Evolutionary conservation across 2,113 vertebrate species (phyloP), one percentile per base, ranked within the genome.

Genomic region (Tichodroma muraria): DNA sequence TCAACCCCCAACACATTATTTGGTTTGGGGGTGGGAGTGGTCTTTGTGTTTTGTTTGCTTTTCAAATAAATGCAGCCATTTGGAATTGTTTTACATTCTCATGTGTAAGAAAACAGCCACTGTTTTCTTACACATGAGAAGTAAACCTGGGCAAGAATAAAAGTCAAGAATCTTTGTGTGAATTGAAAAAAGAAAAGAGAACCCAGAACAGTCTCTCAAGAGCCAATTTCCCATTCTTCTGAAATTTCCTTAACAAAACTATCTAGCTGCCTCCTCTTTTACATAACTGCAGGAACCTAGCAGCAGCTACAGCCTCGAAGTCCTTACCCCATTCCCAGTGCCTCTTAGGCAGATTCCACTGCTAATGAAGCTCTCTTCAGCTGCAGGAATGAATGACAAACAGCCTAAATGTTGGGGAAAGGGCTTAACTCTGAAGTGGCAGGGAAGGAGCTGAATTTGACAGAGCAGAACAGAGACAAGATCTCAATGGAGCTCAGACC

Each of bases 401-500:
- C 30, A 42, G 52, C 8, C 31, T 11, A 33, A 45, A 37, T 42
- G 47, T n/a, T 9, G 57, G 20, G 33, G 13, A 57, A 61, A 23
- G 33, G 25, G 3, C 21, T 79, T 40, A 20, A 30, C 53, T 73
- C n/a, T 63, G 21, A 45, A 38, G 17, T 30, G 28, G 10, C 30
- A 80, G 37, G 10, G 38, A 79, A 73, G 27, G 35, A 88, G 66
- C 35, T 52, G 40, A 70, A 65, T 68, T 77, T 37, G 30, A 24
- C 1, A 2, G 47, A 63, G 35, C 8, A 50, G 56, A 56, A 52
- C 33, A 50, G 38, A 73, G 56, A 28, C 3, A 5, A 83, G 54
- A 0, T 1, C 54, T 50, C 59, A 54, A 0, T 0, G 2, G 33
- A 77, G 52, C 33, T 40, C 33, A 64, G 44, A 64, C 10, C 19